Evolutionary conservation across 1,140 invertebrate species (phyloP).

Genomic region (Micrasema minimum): DNA sequence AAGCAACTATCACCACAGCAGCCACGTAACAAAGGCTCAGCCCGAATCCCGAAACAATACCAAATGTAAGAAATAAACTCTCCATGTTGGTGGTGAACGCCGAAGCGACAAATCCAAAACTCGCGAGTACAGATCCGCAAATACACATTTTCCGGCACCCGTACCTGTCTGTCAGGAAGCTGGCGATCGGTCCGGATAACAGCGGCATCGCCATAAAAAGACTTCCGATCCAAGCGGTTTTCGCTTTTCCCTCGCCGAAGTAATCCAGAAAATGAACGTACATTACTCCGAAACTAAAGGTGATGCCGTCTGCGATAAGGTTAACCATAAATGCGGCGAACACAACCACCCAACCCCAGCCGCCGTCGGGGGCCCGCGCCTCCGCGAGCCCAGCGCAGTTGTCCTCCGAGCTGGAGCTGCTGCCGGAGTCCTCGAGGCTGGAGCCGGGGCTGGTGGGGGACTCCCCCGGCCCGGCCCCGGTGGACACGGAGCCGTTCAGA

Average conservation of each 20-base stretch:
- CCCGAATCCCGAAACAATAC: constrained; percentile 86
- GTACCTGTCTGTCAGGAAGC: constrained; percentile 86
- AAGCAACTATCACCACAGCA: constrained; percentile 93
- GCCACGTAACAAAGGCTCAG: constrained; percentile 89
- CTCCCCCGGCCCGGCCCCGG: constrained; percentile 61
- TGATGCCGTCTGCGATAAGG: constrained; percentile 90
- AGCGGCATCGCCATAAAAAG: constrained; percentile 92
- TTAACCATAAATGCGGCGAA: constrained; percentile 90
- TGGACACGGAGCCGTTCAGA: constrained; percentile 58
- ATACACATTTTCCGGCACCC: constrained; percentile 86
- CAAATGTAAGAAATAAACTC: constrained; percentile 85
- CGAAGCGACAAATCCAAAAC: constrained; percentile 83
- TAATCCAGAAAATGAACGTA: constrained; percentile 83
- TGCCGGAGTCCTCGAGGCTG: constrained; percentile 51
- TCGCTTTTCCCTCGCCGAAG: constrained; percentile 83
- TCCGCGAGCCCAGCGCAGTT: constrained; percentile 73
- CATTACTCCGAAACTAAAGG: constrained; percentile 88
- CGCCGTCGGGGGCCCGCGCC: constrained; percentile 77
- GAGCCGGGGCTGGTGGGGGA: constrained; percentile 64
- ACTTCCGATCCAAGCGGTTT: constrained; percentile 90
- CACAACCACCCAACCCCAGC: constrained; percentile 85
- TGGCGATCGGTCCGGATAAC: constrained; percentile 88
- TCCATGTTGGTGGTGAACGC: constrained; percentile 81
- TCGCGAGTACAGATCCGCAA: constrained; percentile 81
- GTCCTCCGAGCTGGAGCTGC: constrained; percentile 69